Base-by-base conservation (phyloP, 2,797 vertebrate species). In the Gephyroberyx darwinii region DNA sequence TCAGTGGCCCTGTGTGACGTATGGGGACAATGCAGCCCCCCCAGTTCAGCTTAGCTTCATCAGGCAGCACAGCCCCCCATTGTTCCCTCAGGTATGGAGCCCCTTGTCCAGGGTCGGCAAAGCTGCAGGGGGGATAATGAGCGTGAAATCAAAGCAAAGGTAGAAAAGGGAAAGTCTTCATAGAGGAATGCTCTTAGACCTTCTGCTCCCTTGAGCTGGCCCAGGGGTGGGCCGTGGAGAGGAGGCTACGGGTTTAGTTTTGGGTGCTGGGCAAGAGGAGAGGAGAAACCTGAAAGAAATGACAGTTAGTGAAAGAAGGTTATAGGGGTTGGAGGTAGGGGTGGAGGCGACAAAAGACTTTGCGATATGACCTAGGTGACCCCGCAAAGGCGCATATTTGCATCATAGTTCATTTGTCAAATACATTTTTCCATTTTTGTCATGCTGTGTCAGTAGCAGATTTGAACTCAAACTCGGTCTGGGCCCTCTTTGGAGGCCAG, bases 71-170 rank as follows among this genome's bases (percentile, higher is more conserved):
- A 84, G 81, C 70, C 77, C 78, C 59, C 84, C 73, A 82, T 92
- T 89, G 91, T 91, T 87, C 85, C 72, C 76, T 81, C 90, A 93
- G 92, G 92, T 93, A 92, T 19, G 66, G 63, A 62, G 81, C 60
- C 84, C 83, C 83, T 91, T 82, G 84, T 88, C 69, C 54, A 37
- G 80, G 70, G 81, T 74, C 66, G 57, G 69, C 62, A 20, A 71
- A 81, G 82, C 85, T 69, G 59, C 58, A 48, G 83, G 85, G 69
- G 80, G 83, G 71, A 84, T 92, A 89, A 92, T 45, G 60, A 90
- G 91, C 84, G 77, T 86, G 84, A 92, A 93, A 93, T 93, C 84
- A 89, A 90, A 91, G 91, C 77, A 78, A 88, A 91, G 82, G 91
- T 71, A 72, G 80, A 90, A 90, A 93, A 87, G 80, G 64, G 80